Evolutionary conservation across 2,888 invertebrate species (phyloP), one percentile per base, ranked within the genome.

Genomic region (Leucania comma): DNA sequence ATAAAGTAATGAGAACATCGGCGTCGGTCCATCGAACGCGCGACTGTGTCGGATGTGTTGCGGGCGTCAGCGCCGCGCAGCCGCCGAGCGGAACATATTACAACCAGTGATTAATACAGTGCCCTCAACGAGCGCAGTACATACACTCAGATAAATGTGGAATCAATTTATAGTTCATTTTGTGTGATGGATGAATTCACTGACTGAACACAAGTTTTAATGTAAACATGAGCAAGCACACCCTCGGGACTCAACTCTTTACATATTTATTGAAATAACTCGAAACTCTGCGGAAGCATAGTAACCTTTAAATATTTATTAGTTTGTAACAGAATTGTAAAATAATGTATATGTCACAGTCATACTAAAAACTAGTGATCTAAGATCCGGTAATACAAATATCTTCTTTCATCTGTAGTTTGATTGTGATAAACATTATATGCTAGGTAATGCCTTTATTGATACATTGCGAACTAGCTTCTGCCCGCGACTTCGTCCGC

Each of bases 221-320:
- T 57, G 38, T 64, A 64, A 56, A 68, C 50, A 29, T 50, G 58
- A 62, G 57, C 22, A 48, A 26, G 24, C 24, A n/a, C 12, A 3
- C 17, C 38, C 35, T 10, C 24, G 5, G 46, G 24, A 26, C 12
- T 29, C 12, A 2, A 51, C 24, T 50, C 38, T 48, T 61, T 59
- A 63, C 54, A 60, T 73, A 75, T 75, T 74, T 75, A 74, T 75
- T 64, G 60, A 64, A 60, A 64, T 60, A 60, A 35, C 14, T 10
- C 12, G 9, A 20, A 26, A 51, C 38, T 24, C n/a, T 26, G 2
- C 54, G 32, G n/a, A 29, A 60, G 54, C 42, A 14, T 50, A 59
- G 42, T 6, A 2, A 38, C 35, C 17, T 48, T 68, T 68, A 51
- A 59, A 68, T 68, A 73, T 68, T 50, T 64, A 59, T 50, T 26